Base-by-base conservation (phyloP, 1,140 invertebrate genomes). In the Micrasema minimum region DNA sequence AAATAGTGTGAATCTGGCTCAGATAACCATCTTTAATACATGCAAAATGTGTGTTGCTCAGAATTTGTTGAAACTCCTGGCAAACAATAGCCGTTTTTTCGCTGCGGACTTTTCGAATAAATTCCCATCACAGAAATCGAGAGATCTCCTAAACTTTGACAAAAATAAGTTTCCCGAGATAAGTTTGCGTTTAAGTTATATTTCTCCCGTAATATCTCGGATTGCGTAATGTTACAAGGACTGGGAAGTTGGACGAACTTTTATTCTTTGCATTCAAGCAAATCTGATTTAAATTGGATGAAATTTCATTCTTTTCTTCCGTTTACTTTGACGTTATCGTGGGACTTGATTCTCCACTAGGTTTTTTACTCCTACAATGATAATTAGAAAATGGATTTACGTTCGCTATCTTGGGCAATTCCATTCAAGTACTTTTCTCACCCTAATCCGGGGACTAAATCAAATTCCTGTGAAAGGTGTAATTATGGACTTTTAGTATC, bases 271-370 rank as follows among this genome's bases (percentile, higher is more conserved):
- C 68, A 71, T 68, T 74, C 72, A 66, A 53, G 72, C 72, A 71
- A 70, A 74, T 71, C 68, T 67, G 72, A 74, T 74, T 74, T 71
- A 74, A 71, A 74, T 74, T 74, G 72, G 68, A 67, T 64, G 50
- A 68, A 74, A 61, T 74, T 74, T 74, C 72, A 74, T 70, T 64
- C 57, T 45, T 37, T 51, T 62, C 69, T 45, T 46, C 23, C 59
- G 22, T 57, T 64, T 64, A 12, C 41, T 64, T 31, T 64, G 22
- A 64, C 43, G 41, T 64, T 64, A 64, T 64, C 59, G 20, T n/a
- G 12, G 22, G 59, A 45, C 43, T 23, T 64, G n/a, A 16, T 31
- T 31, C 41, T 46, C 43, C 2, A 31, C 43, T 46, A 23, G 20
- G n/a, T 64, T 62, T 64, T 64, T 46, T 64, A 45, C 59, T 64